A percentile compares a stretch with the other conserved stretches of the same genome.
These are phyloP conservation scores for Propithecus deckenii DNA, from an alignment of 2,797 vertebrate species.

Conservation along the genomic window DNA sequence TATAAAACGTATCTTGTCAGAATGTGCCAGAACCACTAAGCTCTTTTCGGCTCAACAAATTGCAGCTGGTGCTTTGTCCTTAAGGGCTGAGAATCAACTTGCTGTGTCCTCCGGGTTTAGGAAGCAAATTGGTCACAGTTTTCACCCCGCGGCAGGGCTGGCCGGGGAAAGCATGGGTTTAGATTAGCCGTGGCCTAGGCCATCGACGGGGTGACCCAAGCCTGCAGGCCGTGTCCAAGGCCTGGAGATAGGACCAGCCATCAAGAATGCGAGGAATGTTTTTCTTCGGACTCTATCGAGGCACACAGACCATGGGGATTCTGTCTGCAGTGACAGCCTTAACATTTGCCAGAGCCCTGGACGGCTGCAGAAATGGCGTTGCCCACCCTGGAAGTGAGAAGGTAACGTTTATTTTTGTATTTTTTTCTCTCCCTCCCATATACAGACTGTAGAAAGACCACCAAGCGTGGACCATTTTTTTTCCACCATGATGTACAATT, in stretches of 20 bases:
- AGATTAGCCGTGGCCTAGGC: slow-evolving; percentile 85
- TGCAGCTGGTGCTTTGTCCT: slow-evolving; percentile 87
- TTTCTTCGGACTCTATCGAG: slow-evolving; percentile 79
- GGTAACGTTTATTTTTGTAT: slow-evolving; percentile 98
- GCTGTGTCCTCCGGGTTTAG: not conserved
- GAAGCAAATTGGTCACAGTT: slow-evolving; percentile 70
- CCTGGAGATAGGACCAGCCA: slow-evolving; percentile 76
- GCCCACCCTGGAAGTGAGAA: slow-evolving; percentile 96
- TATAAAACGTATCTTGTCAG: slow-evolving; percentile 90
- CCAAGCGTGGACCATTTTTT: slow-evolving; percentile 87
- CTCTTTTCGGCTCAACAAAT: slow-evolving; percentile 83
- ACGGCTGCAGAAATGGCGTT: slow-evolving; percentile 92
- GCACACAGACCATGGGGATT: slow-evolving; percentile 77
- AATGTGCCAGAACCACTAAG: slow-evolving; percentile 88
- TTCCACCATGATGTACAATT: slow-evolving; percentile 84
- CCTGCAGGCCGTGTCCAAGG: slow-evolving; percentile 72
- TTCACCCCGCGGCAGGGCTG: slow-evolving; percentile 26
- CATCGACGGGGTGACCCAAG: slow-evolving; percentile 86
- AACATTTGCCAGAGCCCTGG: slow-evolving; percentile 96
- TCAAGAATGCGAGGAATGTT: slow-evolving; percentile 90
- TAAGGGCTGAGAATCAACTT: not conserved
- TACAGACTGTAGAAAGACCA: slow-evolving; percentile 90
- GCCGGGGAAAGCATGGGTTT: slow-evolving; percentile 81
- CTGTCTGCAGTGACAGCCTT: slow-evolving; percentile 90
- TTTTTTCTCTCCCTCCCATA: slow-evolving; percentile 88